Evolutionary conservation across 2,888 invertebrate species (phyloP).

Genomic region (Nineta flava): DNA sequence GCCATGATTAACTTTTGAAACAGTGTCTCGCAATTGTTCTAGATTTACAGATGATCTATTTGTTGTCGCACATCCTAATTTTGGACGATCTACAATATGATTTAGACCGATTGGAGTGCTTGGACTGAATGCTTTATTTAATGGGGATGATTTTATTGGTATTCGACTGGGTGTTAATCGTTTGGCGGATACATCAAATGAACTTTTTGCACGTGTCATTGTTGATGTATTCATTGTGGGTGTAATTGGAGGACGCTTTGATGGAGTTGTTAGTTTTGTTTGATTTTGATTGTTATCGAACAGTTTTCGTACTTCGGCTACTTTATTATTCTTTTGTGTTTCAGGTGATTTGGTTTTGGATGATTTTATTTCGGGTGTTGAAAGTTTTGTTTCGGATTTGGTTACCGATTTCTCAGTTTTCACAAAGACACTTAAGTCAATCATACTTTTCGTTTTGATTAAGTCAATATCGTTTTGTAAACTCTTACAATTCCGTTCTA

Average conservation of each 20-base stretch:
- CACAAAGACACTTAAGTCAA: slow-evolving; percentile 13
- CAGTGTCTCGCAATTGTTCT: slow-evolving; percentile 2
- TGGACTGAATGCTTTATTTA: slow-evolving; percentile 22
- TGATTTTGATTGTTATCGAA: neutral
- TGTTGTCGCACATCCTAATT: slow-evolving; percentile 13
- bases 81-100: slow-evolving; percentile 13
- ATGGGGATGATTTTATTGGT: slow-evolving; percentile 20
- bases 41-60: neutral
- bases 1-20: slow-evolving; percentile 1
- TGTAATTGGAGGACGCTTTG: neutral
- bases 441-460: slow-evolving; percentile 19
- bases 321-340: too few relatives aligned
- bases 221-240: neutral
- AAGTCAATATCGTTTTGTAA: slow-evolving; percentile 1
- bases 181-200: slow-evolving; percentile 1
- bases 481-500: neutral
- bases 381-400: slow-evolving; percentile 6
- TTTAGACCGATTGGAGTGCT: slow-evolving; percentile 29
- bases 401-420: neutral
- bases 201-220: slow-evolving; percentile 2
- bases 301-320: neutral
- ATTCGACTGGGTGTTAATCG: slow-evolving; percentile 15
- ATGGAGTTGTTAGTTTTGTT: neutral
- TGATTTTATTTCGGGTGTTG: neutral
- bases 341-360: too few relatives aligned